These are phyloP conservation scores for Poeciliopsis occidentalis DNA, from an alignment of 2,113 vertebrate genomes.

Conservation along the genomic window DNA sequence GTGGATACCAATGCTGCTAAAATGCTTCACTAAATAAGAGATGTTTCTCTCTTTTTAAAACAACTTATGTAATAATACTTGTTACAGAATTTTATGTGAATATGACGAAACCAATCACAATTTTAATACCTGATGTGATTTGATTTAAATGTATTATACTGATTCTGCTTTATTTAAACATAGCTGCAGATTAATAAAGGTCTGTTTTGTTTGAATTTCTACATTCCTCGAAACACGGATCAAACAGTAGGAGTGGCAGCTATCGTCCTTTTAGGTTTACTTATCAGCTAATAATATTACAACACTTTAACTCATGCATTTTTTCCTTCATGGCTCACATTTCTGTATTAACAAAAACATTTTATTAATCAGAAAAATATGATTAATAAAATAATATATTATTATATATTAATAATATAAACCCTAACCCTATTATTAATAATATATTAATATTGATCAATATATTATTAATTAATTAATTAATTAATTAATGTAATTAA, in stretches of 20 bases:
- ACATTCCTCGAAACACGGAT: neutral
- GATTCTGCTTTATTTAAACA: neutral
- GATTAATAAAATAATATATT: too few species aligned
- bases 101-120: neutral
- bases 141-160: neutral
- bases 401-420: too few species aligned
- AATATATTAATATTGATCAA: too few species aligned
- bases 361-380: too few species aligned
- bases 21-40: neutral
- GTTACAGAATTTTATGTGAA: neutral
- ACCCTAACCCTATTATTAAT: too few species aligned
- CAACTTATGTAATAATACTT: neutral
- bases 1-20: neutral
- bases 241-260: neutral
- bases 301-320: neutral
- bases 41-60: neutral
- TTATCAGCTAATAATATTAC: neutral
- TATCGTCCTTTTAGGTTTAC: neutral
- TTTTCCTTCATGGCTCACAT: neutral
- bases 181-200: neutral
- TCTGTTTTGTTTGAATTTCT: neutral
- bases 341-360: neutral
- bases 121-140: neutral
- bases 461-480: too few species aligned
- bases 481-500: neutral